These are phyloP conservation scores for Larimichthys crocea DNA, from an alignment of 2,113 vertebrate species.

Conservation along the genomic window DNA sequence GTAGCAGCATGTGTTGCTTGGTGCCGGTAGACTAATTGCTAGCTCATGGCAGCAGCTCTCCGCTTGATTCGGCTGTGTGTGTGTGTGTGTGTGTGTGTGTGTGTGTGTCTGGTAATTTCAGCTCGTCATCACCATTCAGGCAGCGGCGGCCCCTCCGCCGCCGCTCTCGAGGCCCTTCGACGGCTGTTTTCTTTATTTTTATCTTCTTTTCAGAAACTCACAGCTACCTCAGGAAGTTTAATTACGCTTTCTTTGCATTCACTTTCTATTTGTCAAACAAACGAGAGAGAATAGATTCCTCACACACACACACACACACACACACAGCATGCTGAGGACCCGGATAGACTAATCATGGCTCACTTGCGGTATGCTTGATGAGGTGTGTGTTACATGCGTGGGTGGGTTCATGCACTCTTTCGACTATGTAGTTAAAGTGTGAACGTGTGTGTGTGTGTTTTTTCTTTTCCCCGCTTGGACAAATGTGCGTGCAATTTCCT, in stretches of 20 bases:
- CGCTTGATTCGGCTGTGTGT: conserved; percentile 41
- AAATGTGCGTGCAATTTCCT: conserved; percentile 66
- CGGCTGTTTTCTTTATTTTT: neutral
- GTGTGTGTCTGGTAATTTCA: conserved; percentile 44
- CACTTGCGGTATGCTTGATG: conserved; percentile 63
- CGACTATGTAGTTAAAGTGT: conserved; percentile 19
- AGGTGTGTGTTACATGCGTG: conserved; percentile 51
- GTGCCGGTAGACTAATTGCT: conserved; percentile 53
- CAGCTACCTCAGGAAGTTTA: conserved; percentile 47
- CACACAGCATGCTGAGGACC: conserved; percentile 51
- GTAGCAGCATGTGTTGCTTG: conserved; percentile 8
- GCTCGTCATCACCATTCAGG: conserved; percentile 55
- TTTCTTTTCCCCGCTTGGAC: conserved; percentile 51
- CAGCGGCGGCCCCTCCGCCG: neutral
- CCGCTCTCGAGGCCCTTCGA: conserved; percentile 11
- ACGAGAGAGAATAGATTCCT: conserved; percentile 46
- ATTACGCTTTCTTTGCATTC: conserved; percentile 54
- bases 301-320: neutral
- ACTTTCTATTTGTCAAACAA: conserved; percentile 68
- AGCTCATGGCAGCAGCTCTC: conserved; percentile 47
- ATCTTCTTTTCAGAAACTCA: conserved; percentile 6
- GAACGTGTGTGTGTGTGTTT: conserved; percentile 5
- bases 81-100: neutral
- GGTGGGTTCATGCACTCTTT: conserved; percentile 36
- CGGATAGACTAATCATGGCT: conserved; percentile 67